These are phyloP conservation scores for Perodicticus potto DNA, from an alignment of 2,797 vertebrate species.

Conservation along the genomic window DNA sequence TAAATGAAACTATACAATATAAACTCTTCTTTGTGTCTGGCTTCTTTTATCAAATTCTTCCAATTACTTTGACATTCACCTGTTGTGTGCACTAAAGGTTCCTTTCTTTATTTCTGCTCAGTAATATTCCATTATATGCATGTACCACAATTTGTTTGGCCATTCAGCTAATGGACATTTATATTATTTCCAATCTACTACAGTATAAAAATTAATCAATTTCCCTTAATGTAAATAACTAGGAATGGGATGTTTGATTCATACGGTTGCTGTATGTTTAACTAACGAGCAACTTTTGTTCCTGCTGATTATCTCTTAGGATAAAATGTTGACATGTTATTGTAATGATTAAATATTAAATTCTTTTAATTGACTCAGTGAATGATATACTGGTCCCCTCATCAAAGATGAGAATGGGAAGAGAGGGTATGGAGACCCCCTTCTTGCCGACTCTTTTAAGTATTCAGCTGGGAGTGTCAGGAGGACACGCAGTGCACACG, in stretches of 20 bases:
- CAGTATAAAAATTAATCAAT: background rate
- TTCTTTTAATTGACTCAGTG: background rate
- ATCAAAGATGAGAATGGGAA: constrained; percentile 16
- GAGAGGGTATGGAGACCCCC: background rate
- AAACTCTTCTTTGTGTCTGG: background rate
- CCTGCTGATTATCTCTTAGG: background rate
- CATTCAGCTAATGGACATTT: background rate
- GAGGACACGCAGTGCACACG: too few species aligned
- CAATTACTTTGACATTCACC: constrained; percentile 10
- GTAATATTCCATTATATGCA: background rate
- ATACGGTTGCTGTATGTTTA: background rate
- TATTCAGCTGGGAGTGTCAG: background rate
- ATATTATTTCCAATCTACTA: background rate
- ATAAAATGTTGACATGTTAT: background rate
- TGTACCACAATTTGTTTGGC: background rate
- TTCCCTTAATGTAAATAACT: background rate
- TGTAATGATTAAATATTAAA: background rate
- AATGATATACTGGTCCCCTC: background rate
- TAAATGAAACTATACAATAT: background rate
- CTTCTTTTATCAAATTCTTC: background rate
- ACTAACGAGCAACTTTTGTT: constrained; percentile 1
- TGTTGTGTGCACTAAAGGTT: background rate
- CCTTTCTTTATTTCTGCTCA: constrained; percentile 17
- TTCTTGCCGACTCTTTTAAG: background rate
- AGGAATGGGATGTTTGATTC: background rate